Conservation (phyloP, 2,888 invertebrate species). For the Drosophila setosimentum region DNA sequence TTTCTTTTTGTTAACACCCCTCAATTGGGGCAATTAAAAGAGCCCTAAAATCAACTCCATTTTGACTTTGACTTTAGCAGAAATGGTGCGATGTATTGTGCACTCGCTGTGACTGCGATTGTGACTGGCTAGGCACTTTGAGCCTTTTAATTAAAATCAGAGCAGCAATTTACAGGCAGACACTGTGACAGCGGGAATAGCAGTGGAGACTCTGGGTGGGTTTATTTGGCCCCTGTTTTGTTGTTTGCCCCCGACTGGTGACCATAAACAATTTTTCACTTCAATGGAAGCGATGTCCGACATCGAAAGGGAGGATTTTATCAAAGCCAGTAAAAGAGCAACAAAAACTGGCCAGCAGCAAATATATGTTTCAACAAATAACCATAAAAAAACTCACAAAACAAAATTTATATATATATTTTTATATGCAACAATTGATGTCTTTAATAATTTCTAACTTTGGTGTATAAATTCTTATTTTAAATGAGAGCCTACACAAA, state of each 20-base stretch:
- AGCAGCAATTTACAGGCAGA: slow-evolving; percentile 66
- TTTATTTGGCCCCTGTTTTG: slow-evolving; percentile 45
- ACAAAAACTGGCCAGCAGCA: slow-evolving; percentile 17
- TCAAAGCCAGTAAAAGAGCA: slow-evolving; percentile 33
- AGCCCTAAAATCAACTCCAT: slow-evolving; percentile 72
- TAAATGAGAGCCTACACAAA: not conserved
- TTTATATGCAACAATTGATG: not conserved
- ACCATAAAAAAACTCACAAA: not conserved
- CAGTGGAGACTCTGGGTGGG: slow-evolving; percentile 8
- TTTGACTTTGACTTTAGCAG: slow-evolving; percentile 63
- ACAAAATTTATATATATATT: not conserved
- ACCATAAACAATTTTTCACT: slow-evolving; percentile 79
- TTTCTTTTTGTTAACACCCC: slow-evolving; percentile 3
- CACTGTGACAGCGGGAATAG: slow-evolving; percentile 36
- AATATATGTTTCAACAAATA: not conserved
- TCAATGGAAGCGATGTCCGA: slow-evolving; percentile 51
- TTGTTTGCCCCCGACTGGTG: slow-evolving; percentile 33
- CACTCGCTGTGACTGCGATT: slow-evolving; percentile 43
- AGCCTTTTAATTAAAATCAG: slow-evolving; percentile 77
- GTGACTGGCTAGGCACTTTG: slow-evolving; percentile 21
- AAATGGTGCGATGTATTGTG: slow-evolving; percentile 42
- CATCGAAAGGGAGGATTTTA: slow-evolving; percentile 62
- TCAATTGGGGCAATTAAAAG: slow-evolving; percentile 66
- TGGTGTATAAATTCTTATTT: not conserved
- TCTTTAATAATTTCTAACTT: slow-evolving; percentile 10